Conservation (phyloP, 2,113 vertebrate species). For the Channa argus region DNA sequence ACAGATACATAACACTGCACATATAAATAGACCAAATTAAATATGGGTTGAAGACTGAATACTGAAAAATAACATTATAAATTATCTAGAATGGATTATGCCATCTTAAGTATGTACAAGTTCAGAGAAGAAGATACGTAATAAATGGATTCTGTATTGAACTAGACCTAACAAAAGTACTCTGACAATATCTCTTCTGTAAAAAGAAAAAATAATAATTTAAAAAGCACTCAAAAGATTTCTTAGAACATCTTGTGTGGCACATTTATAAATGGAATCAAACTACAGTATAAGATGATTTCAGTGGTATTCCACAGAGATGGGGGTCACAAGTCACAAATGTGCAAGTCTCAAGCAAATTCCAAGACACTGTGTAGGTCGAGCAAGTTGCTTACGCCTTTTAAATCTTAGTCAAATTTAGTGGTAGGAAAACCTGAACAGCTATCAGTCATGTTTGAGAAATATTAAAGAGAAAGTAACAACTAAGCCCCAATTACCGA, state of each 20-base stretch:
- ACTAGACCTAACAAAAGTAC: conserved; percentile 58
- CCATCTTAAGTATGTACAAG: conserved; percentile 79
- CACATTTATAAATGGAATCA: conserved; percentile 80
- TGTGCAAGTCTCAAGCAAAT: too few relatives aligned
- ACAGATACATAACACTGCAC: conserved; percentile 83
- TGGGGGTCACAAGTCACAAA: too few relatives aligned
- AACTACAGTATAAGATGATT: conserved; percentile 79
- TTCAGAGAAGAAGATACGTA: conserved; percentile 62
- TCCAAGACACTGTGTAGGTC: too few relatives aligned
- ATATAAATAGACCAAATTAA: conserved; percentile 88
- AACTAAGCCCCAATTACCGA: too few relatives aligned
- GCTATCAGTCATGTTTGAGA: too few relatives aligned
- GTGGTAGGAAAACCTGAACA: too few relatives aligned
- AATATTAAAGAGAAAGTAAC: too few relatives aligned
- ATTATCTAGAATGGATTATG: conserved; percentile 79
- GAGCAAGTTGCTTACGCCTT: too few relatives aligned
- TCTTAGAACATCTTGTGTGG: conserved; percentile 74
- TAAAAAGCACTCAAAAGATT: conserved; percentile 76
- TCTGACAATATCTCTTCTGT: conserved; percentile 56
- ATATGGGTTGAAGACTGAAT: conserved; percentile 81
- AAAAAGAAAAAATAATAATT: conserved; percentile 74
- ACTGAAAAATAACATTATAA: conserved; percentile 86
- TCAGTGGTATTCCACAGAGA: conserved; percentile 63
- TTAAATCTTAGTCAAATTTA: too few relatives aligned
- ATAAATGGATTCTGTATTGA: conserved; percentile 64